Conservation (phyloP, 2,888 invertebrate genomes). For the Cordylochernes scorpioides region DNA sequence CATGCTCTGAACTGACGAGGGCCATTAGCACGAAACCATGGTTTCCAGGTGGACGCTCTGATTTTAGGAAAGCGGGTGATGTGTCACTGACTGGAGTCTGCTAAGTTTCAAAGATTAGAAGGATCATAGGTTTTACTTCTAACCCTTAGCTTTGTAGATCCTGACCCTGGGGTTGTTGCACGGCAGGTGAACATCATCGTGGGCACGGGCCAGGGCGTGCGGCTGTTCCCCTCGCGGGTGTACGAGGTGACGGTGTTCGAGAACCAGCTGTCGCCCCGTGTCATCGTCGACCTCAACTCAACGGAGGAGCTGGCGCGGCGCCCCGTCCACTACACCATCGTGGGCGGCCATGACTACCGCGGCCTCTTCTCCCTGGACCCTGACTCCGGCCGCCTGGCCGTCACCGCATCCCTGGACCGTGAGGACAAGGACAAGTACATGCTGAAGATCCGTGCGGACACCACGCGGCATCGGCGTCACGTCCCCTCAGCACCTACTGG, state of each 20-base stretch:
- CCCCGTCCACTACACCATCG: constrained; percentile 17
- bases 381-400: constrained; percentile 42
- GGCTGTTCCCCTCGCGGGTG: constrained; percentile 25
- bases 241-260: constrained; percentile 58
- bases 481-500: too few relatives aligned
- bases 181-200: constrained; percentile 17
- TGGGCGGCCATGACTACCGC: constrained; percentile 6
- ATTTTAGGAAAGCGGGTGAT: too few relatives aligned
- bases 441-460: constrained; percentile 20
- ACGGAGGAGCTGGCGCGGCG: constrained; percentile 28
- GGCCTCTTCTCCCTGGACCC: constrained; percentile 44
- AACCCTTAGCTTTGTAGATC: too few relatives aligned
- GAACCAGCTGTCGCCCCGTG: constrained; percentile 42
- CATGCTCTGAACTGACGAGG: too few relatives aligned
- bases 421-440: constrained; percentile 39
- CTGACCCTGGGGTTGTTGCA: too few relatives aligned
- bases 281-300: constrained; percentile 42
- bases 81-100: too few relatives aligned
- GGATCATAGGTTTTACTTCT: too few relatives aligned
- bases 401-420: constrained; percentile 44
- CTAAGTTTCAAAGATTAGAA: too few relatives aligned
- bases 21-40: too few relatives aligned
- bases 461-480: too few relatives aligned
- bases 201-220: constrained; percentile 17
- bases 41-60: too few relatives aligned